Conservation (phyloP, 2,888 invertebrate genomes). For the Eustalomyia histrio region DNA sequence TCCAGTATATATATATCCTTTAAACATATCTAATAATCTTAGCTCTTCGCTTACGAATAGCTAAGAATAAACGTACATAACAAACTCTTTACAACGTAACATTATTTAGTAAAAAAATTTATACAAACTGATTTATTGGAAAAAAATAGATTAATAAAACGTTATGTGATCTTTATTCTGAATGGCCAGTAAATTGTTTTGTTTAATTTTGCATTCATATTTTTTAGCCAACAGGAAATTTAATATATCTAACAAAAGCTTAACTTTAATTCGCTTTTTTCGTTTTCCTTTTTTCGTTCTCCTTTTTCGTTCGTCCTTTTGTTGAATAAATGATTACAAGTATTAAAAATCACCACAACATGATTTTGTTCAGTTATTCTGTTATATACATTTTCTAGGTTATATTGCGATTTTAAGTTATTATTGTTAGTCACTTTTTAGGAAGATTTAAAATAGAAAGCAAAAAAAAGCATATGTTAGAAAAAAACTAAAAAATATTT, state of each 20-base stretch:
- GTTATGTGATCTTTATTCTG: conserved; percentile 30
- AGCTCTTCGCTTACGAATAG: conserved; percentile 24
- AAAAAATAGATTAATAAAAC: conserved; percentile 19
- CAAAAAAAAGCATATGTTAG: too few relatives aligned
- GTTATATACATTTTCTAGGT: background rate
- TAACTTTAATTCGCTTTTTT: background rate
- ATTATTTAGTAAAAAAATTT: background rate
- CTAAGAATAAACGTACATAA: background rate
- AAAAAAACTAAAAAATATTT: too few relatives aligned
- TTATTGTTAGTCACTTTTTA: background rate
- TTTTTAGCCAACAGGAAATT: background rate
- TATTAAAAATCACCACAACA: conserved; percentile 6
- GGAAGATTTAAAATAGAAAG: too few relatives aligned
- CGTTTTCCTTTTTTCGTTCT: background rate
- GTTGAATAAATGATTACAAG: conserved; percentile 3
- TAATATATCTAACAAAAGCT: background rate
- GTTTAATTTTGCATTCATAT: conserved; percentile 30
- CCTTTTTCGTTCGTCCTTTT: background rate
- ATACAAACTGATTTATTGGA: background rate
- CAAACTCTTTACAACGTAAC: background rate
- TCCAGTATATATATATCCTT: too few relatives aligned
- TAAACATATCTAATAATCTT: conserved; percentile 24
- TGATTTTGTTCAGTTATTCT: conserved; percentile 3
- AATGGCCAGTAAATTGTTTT: conserved; percentile 39
- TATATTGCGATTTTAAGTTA: background rate